A percentile compares a stretch with the other conserved stretches of the same genome.
Evolutionary conservation across 2,113 vertebrate species (phyloP).

Genomic region (Nerophis lumbriciformis): DNA sequence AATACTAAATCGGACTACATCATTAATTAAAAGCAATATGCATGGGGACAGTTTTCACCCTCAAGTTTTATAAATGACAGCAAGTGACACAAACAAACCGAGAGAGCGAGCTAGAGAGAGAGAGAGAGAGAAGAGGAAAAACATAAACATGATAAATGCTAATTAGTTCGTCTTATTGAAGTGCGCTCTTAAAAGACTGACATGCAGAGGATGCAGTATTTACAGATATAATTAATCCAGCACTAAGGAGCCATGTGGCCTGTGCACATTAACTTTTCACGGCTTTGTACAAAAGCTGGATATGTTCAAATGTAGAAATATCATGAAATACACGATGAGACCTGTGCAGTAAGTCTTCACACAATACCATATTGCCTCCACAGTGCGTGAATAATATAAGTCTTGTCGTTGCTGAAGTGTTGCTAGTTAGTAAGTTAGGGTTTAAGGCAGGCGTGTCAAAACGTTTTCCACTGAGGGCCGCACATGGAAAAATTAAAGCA

Average conservation of each 20-base stretch:
- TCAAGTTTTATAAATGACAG: slow-evolving; percentile 47
- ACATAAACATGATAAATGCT: slow-evolving; percentile 66
- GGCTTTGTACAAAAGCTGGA: slow-evolving; percentile 9
- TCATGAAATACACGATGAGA: not conserved
- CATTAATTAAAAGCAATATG: slow-evolving; percentile 39
- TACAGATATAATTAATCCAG: slow-evolving; percentile 64
- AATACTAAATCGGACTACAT: slow-evolving; percentile 51
- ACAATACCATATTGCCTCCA: not conserved
- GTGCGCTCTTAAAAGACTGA: slow-evolving; percentile 70
- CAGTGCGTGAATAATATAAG: too few species aligned
- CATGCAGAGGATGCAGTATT: slow-evolving; percentile 61
- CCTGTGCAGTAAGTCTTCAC: too few species aligned
- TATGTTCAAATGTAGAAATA: not conserved
- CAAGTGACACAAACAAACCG: slow-evolving; percentile 28
- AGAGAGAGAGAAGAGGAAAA: slow-evolving; percentile 21
- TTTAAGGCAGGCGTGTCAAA: too few species aligned
- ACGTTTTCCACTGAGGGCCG: too few species aligned
- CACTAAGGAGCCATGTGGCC: not conserved
- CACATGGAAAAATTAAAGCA: too few species aligned
- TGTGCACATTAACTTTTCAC: slow-evolving; percentile 24
- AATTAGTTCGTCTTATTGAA: slow-evolving; percentile 73
- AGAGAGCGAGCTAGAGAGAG: slow-evolving; percentile 9
- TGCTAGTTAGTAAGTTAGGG: too few species aligned
- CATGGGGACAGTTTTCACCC: slow-evolving; percentile 24
- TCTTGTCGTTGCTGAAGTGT: too few species aligned